Percentiles rank a stretch among this genome's conserved stretches.
phyloP scores from a whole-genome alignment of 2,113 vertebrate genomes.

The Pantherophis guttatus region DNA sequence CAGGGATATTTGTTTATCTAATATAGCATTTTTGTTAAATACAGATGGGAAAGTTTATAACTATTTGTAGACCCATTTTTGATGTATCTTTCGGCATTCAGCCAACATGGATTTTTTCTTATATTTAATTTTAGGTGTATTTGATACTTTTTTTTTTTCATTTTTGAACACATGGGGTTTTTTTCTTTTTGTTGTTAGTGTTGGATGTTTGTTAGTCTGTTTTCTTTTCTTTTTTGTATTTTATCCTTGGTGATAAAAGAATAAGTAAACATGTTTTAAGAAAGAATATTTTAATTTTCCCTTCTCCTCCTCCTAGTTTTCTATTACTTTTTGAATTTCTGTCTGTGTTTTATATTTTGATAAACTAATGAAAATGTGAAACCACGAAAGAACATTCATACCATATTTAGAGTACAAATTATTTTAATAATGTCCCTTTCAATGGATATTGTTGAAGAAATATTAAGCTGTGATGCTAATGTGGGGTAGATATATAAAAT shows the following conservation, averaged over 20 bases:
- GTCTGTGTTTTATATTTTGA: too few species aligned
- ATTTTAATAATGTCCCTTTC: neutral
- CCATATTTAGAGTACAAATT: neutral
- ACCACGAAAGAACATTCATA: neutral
- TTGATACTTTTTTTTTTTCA: neutral
- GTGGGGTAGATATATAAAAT: neutral
- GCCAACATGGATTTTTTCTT: neutral
- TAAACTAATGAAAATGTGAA: too few species aligned
- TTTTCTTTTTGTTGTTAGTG: neutral
- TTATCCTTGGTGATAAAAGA: neutral
- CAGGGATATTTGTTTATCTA: neutral
- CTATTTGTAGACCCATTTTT: neutral
- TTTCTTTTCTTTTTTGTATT: neutral
- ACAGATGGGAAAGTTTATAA: neutral
- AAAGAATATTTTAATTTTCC: neutral
- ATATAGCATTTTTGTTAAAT: neutral
- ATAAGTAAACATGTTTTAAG: neutral
- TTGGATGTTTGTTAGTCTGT: neutral
- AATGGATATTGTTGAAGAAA: neutral
- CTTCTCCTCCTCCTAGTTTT: too few species aligned
- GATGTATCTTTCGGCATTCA: neutral
- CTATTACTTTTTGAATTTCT: too few species aligned
- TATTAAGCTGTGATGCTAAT: neutral
- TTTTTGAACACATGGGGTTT: neutral
- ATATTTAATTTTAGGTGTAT: neutral